A percentile compares a stretch with the other conserved stretches of the same genome.
Conservation (phyloP, 2,888 invertebrate species). For the Eurytoma adleriae region DNA sequence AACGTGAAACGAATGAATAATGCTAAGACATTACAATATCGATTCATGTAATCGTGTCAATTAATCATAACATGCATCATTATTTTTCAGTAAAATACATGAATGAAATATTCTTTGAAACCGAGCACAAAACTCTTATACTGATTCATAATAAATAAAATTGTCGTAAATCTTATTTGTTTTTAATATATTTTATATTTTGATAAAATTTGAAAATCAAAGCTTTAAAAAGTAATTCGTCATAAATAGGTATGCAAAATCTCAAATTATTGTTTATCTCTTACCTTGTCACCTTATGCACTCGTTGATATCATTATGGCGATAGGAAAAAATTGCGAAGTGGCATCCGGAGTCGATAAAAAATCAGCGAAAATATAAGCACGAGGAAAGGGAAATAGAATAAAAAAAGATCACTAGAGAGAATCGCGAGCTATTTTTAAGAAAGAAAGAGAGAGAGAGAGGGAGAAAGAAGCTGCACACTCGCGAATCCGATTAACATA, state of each 20-base stretch:
- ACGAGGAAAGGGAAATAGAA: conserved; percentile 13
- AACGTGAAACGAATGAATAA: conserved; percentile 3
- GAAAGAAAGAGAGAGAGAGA: conserved; percentile 9
- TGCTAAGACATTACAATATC: conserved; percentile 18
- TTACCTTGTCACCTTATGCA: not conserved
- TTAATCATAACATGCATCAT: conserved; percentile 11
- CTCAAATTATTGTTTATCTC: too few relatives aligned
- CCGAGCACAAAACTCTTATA: not conserved
- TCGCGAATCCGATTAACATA: conserved; percentile 71
- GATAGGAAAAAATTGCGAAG: conserved; percentile 36
- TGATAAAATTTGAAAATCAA: too few relatives aligned
- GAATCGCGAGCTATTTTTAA: conserved; percentile 68
- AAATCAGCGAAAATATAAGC: conserved; percentile 31
- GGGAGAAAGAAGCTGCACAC: conserved; percentile 25
- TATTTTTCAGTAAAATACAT: conserved; percentile 6
- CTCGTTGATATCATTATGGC: not conserved
- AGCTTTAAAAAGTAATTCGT: too few relatives aligned
- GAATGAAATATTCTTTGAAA: conserved; percentile 31
- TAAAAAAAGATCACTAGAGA: conserved; percentile 55
- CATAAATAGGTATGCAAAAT: too few relatives aligned
- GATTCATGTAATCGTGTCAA: conserved; percentile 23
- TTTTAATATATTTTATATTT: too few relatives aligned
- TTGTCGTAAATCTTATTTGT: too few relatives aligned
- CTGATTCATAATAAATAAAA: too few relatives aligned
- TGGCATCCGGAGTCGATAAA: conserved; percentile 10